Evolutionary conservation across 2,113 vertebrate genomes (phyloP).

Genomic region (Eclectus roratus): DNA sequence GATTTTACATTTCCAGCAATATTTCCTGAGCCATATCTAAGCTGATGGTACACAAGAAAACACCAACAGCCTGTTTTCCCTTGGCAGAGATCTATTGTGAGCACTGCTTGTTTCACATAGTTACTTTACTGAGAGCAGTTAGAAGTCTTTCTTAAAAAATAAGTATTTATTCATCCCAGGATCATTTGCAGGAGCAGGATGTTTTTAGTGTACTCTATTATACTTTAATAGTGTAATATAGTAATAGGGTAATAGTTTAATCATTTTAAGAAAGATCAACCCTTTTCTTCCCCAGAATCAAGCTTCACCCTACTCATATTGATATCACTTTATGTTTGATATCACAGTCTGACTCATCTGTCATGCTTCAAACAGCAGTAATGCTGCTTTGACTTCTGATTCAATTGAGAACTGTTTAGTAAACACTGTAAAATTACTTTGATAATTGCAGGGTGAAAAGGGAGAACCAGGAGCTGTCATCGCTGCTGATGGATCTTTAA

Average conservation of each 20-base stretch:
- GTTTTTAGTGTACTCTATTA: neutral
- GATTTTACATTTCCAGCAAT: neutral
- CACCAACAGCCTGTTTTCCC: neutral
- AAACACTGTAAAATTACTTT: neutral
- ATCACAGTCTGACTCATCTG: neutral
- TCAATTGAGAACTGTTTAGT: neutral
- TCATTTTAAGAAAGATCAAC: neutral
- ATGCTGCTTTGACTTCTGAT: neutral
- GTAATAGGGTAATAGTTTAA: neutral
- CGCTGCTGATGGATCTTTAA: constrained; percentile 73
- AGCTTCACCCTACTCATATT: neutral
- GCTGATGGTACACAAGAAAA: neutral
- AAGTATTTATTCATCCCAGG: neutral
- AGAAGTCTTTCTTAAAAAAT: neutral
- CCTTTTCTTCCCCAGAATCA: neutral
- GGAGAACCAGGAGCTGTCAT: constrained; percentile 83
- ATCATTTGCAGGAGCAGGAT: neutral
- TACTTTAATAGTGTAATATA: neutral
- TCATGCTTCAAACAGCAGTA: neutral
- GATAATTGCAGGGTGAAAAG: constrained; percentile 85
- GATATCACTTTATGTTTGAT: neutral
- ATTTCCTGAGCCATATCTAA: neutral
- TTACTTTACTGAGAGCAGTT: neutral
- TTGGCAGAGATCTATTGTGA: neutral
- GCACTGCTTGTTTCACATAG: neutral